A percentile compares a stretch with the other conserved stretches of the same genome.
These are phyloP conservation scores for Peromyscus leucopus DNA, from an alignment of 2,113 vertebrate genomes.

Conservation along the genomic window DNA sequence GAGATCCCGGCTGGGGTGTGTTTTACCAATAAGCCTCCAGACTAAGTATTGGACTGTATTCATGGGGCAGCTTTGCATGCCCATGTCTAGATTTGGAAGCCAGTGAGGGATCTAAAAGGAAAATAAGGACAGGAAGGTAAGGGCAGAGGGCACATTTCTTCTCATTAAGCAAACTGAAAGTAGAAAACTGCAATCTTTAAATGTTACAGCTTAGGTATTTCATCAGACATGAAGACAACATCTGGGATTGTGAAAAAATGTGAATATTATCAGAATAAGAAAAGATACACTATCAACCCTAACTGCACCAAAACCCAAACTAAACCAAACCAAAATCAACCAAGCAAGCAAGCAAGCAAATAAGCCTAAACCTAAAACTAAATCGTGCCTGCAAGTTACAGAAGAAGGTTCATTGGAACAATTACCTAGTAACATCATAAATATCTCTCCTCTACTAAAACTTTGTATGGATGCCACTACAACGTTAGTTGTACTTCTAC, in stretches of 20 bases:
- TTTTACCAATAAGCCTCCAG: not conserved
- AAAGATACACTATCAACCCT: not conserved
- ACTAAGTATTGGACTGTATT: rapidly evolving
- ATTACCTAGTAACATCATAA: not conserved
- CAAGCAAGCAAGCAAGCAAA: not conserved
- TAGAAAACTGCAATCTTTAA: not conserved
- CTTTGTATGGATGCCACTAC: rapidly evolving
- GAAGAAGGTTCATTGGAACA: not conserved
- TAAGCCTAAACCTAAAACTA: not conserved
- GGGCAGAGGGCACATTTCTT: not conserved
- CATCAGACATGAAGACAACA: constrained; percentile 94
- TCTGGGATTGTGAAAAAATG: constrained; percentile 83
- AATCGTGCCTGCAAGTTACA: not conserved
- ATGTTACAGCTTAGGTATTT: constrained; percentile 90
- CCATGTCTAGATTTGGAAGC: not conserved
- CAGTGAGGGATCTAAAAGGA: not conserved
- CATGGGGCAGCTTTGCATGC: too few species aligned
- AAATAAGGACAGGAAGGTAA: rapidly evolving
- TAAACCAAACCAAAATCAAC: not conserved
- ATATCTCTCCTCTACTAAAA: not conserved
- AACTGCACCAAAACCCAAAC: not conserved
- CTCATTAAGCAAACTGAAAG: rapidly evolving
- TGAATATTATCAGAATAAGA: not conserved
- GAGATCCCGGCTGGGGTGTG: too few species aligned
- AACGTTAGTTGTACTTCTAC: not conserved